These are phyloP conservation scores for Lemur catta DNA, from an alignment of 2,797 vertebrate species.

Conservation along the genomic window DNA sequence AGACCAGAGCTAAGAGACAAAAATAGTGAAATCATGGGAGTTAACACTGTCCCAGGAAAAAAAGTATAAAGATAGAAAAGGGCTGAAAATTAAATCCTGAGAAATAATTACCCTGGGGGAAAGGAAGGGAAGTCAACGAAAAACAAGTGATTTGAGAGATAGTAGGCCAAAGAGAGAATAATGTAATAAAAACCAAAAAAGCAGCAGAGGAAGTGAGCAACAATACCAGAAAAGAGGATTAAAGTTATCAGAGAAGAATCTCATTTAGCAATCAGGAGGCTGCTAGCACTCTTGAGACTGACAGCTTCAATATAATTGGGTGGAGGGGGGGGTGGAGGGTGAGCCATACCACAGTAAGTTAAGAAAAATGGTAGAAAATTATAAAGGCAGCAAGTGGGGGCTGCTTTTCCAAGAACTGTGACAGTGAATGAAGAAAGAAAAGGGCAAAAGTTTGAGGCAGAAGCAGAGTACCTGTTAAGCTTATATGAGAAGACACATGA, in stretches of 20 bases:
- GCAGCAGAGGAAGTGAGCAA: background rate
- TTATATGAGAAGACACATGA: background rate
- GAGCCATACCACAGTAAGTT: background rate
- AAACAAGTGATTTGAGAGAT: slow-evolving; percentile 5
- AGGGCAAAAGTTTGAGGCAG: background rate
- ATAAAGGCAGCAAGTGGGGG: background rate
- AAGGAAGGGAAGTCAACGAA: background rate
- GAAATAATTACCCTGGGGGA: slow-evolving; percentile 26
- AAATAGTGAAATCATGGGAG: slow-evolving; percentile 56
- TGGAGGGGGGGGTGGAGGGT: background rate
- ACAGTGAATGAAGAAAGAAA: slow-evolving; percentile 14
- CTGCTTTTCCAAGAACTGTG: slow-evolving; percentile 5
- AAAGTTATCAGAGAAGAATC: background rate
- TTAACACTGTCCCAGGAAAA: background rate
- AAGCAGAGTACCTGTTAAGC: background rate
- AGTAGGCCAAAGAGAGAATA: background rate
- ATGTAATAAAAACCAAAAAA: background rate
- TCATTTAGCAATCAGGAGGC: background rate
- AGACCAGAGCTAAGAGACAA: slow-evolving; percentile 53
- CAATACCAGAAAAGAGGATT: background rate
- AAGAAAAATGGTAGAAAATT: background rate
- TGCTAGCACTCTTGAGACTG: background rate
- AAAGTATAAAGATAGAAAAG: slow-evolving; percentile 43
- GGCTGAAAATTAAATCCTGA: slow-evolving; percentile 37
- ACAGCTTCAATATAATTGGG: background rate